Evolutionary conservation across 2,113 vertebrate genomes (phyloP), one percentile per base, ranked within the genome.

Genomic region (Seriola dumerili): DNA sequence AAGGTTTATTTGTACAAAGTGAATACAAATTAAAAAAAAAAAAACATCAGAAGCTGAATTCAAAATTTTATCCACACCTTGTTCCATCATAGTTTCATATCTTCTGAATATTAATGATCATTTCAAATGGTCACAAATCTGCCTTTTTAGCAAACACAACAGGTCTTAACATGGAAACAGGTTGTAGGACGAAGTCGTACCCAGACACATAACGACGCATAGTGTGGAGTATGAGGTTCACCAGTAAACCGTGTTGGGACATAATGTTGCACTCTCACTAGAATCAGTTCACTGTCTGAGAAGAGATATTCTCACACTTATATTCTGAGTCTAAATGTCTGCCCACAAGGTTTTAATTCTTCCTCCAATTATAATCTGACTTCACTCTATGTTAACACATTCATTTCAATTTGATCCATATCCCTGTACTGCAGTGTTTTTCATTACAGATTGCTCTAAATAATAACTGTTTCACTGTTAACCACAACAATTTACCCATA

Each of bases 371-470:
- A 13, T 34, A 52, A 34, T 11, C 16, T 21, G 46, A 52, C 25
- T 16, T 46, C 16, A 58, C 38, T 4, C 48, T 16, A 36, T 6
- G 11, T 38, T 4, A 32, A 63, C 55, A 76, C 25, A 63, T 42
- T 65, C 36, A 46, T 25, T 5, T 36, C 21, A 52, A 8, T 23
- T 71, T 1, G 12, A 54, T 36, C 5, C 11, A 72, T 29, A 13
- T 13, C 19, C 4, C 25, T 84, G 7, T 66, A 36, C 23, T 42
- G 54, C 50, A 82, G 23, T 57, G 42, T 38, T 0, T 34, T 78
- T 81, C 5, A 80, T 88, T 82, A 76, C 25, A 79, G 40, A 68
- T 4, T 46, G 6, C 67, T 68, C 19, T 29, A n/a, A 61, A 76
- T 42, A 80, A 73, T 50, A 73, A 58, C 34, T 40, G 29, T 25